These are phyloP conservation scores for Macquaria australasica DNA, from an alignment of 2,113 vertebrate genomes.

Conservation along the genomic window DNA sequence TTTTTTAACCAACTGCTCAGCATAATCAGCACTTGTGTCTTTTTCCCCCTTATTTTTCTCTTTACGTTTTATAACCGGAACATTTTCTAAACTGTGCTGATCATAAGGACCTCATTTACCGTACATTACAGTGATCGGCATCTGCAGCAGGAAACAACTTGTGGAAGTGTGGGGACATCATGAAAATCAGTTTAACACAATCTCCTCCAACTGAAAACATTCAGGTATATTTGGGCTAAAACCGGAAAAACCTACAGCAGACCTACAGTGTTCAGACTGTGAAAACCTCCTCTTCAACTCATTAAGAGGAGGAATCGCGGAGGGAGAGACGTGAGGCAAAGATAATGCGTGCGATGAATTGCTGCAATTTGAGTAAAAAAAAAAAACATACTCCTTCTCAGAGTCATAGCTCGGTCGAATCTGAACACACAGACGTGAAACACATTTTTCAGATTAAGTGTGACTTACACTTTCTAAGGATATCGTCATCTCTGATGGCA, in stretches of 20 bases:
- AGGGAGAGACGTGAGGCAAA: not conserved
- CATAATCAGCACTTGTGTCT: not conserved
- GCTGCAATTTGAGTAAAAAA: not conserved
- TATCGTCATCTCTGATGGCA: not conserved
- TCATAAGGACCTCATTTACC: too few species aligned
- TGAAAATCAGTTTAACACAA: not conserved
- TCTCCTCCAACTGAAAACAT: not conserved
- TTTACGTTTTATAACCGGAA: too few species aligned
- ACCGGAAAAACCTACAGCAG: too few species aligned
- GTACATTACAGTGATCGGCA: too few species aligned
- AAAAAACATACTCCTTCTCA: too few species aligned
- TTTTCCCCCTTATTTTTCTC: too few species aligned
- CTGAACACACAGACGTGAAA: not conserved
- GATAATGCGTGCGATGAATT: not conserved
- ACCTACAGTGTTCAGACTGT: too few species aligned
- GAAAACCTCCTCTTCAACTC: too few species aligned
- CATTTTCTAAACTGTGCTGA: too few species aligned
- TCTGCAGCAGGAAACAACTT: not conserved
- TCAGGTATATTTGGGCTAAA: not conserved
- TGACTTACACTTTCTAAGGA: not conserved
- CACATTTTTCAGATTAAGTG: not conserved
- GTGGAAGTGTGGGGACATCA: not conserved
- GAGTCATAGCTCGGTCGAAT: too few species aligned
- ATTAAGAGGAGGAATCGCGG: not conserved
- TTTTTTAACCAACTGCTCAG: not conserved